Conservation (phyloP, 2,113 vertebrate genomes). For the Plecotus auritus region DNA sequence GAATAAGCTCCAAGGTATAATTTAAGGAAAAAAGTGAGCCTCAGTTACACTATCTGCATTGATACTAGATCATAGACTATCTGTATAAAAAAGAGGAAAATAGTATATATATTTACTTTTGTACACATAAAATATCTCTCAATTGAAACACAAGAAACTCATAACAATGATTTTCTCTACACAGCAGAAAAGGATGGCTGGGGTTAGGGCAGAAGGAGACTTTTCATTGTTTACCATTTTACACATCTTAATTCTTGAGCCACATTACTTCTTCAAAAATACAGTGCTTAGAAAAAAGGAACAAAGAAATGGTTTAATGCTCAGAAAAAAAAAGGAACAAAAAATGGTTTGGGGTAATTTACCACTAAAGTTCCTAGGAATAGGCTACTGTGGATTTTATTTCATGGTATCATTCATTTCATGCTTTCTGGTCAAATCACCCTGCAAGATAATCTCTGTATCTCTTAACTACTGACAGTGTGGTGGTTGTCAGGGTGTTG, state of each 20-base stretch:
- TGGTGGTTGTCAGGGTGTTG: neutral
- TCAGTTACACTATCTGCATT: neutral
- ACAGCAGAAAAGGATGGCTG: neutral
- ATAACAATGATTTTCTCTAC: neutral
- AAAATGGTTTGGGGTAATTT: neutral
- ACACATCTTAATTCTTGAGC: conserved; percentile 14
- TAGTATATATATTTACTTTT: neutral
- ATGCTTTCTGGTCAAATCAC: neutral
- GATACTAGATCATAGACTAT: neutral
- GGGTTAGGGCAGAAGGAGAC: neutral
- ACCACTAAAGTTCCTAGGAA: neutral
- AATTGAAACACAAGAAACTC: neutral
- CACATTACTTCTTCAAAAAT: neutral
- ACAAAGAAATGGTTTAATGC: neutral
- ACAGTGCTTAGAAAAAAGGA: neutral
- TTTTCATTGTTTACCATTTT: neutral
- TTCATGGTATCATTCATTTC: neutral
- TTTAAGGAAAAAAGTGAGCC: neutral
- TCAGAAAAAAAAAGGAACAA: neutral
- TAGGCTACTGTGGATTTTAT: neutral
- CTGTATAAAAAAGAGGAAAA: neutral
- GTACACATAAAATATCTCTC: neutral
- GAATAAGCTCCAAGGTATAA: neutral
- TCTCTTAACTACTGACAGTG: neutral
- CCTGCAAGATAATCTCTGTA: conserved; percentile 21